Base-by-base conservation (phyloP, 2,888 invertebrate species). In the Brachylomia viminalis region DNA sequence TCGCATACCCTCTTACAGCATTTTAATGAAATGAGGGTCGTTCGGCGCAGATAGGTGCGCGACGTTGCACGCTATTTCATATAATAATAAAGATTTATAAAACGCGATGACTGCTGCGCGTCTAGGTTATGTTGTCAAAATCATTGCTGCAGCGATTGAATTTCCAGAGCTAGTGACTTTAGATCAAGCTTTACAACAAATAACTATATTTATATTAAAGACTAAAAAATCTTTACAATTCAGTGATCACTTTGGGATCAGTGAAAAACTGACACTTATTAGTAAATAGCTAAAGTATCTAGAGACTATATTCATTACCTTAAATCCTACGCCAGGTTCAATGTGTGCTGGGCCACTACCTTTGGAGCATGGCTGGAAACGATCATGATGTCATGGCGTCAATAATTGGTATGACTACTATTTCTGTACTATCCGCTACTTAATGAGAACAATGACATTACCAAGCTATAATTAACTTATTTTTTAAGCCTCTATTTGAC, bases 301-400 rank as follows among this genome's bases (percentile, higher is more conserved):
- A 33, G 7, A 38, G 11, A 59, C 59, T 23, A 13, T 13, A 33
- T 23, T 23, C 2, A 20, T 90, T 93, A 96, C 96, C 96, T 95
- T 91, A 90, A 96, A 96, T 71, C 93, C 95, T 82, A 93, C 89
- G 56, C 95, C 95, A 52, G 92, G 86, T 83, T 96, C 95, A 75
- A 96, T 92, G 59, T 89, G 89, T 42, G 94, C 92, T 3, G 95
- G 95, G 45, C 83, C 69, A 80, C 83, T 89, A 72, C 77, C 81
- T 80, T 91, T 87, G 71, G 91, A 85, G 84, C 95, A 95, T 10
- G 92, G 94, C 95, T 96, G 95, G 30, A 95, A 94, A 89, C 75
- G 68, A 79, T 54, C 54, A 77, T 47, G 79, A 62, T 27, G 7
- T 23, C 65, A n/a, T 47, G n/a, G n/a, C n/a, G n/a, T 54, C 54